Evolutionary conservation across 2,113 vertebrate genomes (phyloP).

Genomic region (Silurus glanis): DNA sequence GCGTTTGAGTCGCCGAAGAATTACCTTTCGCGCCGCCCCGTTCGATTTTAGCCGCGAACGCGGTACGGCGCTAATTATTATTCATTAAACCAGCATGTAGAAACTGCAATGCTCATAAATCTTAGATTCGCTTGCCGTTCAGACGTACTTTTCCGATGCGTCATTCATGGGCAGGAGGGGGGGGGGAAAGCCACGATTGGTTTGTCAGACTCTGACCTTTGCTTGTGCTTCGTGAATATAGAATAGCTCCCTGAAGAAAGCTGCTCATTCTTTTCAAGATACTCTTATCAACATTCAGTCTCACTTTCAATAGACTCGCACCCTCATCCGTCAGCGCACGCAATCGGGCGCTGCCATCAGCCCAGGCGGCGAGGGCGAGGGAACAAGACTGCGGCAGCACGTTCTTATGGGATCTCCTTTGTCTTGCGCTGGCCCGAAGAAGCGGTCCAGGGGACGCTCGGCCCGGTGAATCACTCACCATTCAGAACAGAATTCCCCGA

Average conservation of each 20-base stretch:
- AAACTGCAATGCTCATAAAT: not conserved
- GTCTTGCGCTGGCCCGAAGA: slow-evolving; percentile 23
- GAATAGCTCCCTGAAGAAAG: slow-evolving; percentile 47
- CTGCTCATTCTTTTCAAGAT: slow-evolving; percentile 34
- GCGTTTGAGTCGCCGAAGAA: not conserved
- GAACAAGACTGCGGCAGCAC: not conserved
- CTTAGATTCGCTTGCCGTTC: not conserved
- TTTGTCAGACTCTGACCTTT: slow-evolving; percentile 53
- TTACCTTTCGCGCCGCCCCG: not conserved
- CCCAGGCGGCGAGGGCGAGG: not conserved
- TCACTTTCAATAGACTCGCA: slow-evolving; percentile 40
- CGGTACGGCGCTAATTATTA: not conserved
- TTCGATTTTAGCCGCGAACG: not conserved
- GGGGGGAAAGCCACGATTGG: slow-evolving; percentile 29
- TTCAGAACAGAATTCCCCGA: slow-evolving; percentile 29
- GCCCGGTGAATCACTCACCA: not conserved
- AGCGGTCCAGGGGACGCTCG: slow-evolving; percentile 12
- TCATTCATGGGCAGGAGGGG: slow-evolving; percentile 22
- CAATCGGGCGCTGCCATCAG: slow-evolving; percentile 2
- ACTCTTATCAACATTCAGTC: slow-evolving; percentile 46
- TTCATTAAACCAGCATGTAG: slow-evolving; percentile 2
- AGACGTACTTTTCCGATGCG: not conserved
- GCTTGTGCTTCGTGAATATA: slow-evolving; percentile 44
- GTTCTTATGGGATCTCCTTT: slow-evolving; percentile 29
- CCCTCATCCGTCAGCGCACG: not conserved